Evolutionary conservation across 2,888 invertebrate genomes (phyloP).

Genomic region (Oxycera nigricornis): DNA sequence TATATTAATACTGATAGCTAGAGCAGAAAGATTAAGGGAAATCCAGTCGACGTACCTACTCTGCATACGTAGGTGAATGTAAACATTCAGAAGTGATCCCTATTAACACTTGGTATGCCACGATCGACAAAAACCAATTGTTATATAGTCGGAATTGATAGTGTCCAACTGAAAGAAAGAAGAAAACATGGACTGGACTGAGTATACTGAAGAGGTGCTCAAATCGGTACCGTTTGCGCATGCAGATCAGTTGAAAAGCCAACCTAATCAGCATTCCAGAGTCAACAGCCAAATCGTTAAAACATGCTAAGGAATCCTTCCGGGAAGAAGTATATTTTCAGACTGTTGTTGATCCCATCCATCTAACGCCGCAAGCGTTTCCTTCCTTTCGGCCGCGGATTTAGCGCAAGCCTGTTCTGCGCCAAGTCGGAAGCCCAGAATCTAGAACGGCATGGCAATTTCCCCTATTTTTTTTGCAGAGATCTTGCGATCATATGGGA

Average conservation of each 20-base stretch:
- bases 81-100: too few species aligned
- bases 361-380: background rate
- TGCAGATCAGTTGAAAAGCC: too few species aligned
- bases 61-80: too few species aligned
- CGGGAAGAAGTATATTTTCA: background rate
- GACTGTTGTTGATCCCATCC: background rate
- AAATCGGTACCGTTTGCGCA: too few species aligned
- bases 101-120: too few species aligned
- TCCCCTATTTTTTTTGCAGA: constrained; percentile 6
- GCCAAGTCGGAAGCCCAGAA: too few species aligned
- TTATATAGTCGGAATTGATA: too few species aligned
- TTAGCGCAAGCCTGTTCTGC: background rate
- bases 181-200: too few species aligned
- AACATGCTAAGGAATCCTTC: background rate
- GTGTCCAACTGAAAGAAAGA: too few species aligned
- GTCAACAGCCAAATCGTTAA: background rate
- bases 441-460: constrained; percentile 5
- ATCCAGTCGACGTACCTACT: too few species aligned
- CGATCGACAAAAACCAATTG: too few species aligned
- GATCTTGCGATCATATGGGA: background rate
- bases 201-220: too few species aligned
- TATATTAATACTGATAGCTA: background rate
- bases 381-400: background rate
- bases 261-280: background rate
- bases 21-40: constrained; percentile 3